Evolutionary conservation across 2,797 vertebrate species (phyloP), one percentile per base, ranked within the genome.

Genomic region (Champsocephalus gunnari): DNA sequence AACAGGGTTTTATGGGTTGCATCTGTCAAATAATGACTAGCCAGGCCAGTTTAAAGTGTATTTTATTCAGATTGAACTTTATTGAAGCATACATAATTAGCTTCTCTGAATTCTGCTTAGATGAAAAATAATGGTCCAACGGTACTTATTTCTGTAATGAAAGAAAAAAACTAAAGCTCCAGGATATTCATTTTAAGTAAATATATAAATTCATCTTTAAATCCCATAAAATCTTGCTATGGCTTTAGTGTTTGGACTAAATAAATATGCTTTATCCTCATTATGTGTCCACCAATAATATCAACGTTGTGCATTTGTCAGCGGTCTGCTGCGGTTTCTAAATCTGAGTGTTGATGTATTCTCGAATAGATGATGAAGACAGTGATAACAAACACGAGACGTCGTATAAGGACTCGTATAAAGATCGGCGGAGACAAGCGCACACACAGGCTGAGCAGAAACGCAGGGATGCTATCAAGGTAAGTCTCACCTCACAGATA

Each of bases 391-490:
- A 97, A 34, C 97, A 98, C 32, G 97, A 99, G 85, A 72, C 93
- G 0, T 86, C 96, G 17, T 96, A 95, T 81, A 98, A 99, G 81
- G 96, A 98, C 75, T 96, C 95, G 0, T 99, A 98, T 81, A 98
- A 99, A 89, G 98, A 99, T 86, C 93, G 96, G 34, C 94, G 98
- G 66, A 94, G 98, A 71, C 96, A 97, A 71, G 98, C 97, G 0
- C 98, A 98, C 94, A 98, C 96, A 0, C 98, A 99, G 85, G 98
- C 98, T 0, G 98, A 99, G 87, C 97, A 97, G 92, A 99, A 99
- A 86, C 94, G 98, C 16, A 93, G 98, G 48, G 96, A 98, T 0
- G 97, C 98, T 56, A 99, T 99, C 83, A 99, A 99, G 96, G 98
- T 99, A 21, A 71, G 19, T 62, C 17, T 50, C 9, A 5, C 10